phyloP scores from a whole-genome alignment of 2,113 vertebrate genomes.

The Sphaerodactylus townsendi region DNA sequence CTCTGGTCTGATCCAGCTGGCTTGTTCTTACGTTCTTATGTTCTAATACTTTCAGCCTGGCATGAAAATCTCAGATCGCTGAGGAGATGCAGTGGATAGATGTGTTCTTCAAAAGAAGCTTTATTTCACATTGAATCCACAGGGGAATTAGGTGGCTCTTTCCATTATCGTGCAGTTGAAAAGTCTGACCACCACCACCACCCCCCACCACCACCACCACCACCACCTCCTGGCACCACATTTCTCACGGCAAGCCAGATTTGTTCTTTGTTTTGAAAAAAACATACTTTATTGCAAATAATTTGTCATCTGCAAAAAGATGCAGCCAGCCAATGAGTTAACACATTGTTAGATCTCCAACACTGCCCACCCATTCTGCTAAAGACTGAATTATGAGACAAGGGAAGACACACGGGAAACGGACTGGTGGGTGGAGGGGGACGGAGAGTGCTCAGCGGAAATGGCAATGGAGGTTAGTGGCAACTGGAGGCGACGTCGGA shows the following conservation, averaged over 20 bases:
- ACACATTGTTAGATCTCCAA: neutral
- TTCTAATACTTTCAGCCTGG: neutral
- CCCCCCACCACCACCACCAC: too few relatives aligned
- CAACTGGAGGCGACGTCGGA: slow-evolving; percentile 60
- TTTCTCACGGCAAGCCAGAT: slow-evolving; percentile 9
- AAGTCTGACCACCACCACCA: neutral
- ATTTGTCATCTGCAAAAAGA: slow-evolving; percentile 32
- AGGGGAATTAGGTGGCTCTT: neutral
- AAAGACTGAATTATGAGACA: neutral
- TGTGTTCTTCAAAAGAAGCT: neutral
- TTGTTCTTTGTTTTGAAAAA: slow-evolving; percentile 8
- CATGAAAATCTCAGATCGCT: neutral
- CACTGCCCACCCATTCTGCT: neutral
- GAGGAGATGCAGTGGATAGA: neutral
- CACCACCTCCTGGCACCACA: too few relatives aligned
- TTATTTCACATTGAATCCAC: neutral
- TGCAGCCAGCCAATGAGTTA: neutral
- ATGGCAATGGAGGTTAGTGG: slow-evolving; percentile 34
- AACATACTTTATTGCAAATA: slow-evolving; percentile 62
- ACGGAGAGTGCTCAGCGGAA: neutral
- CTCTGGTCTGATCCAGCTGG: too few relatives aligned
- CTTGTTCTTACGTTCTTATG: too few relatives aligned
- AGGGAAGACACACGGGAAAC: neutral
- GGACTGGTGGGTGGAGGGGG: too few relatives aligned
- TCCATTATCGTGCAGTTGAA: neutral